Percentiles rank a stretch among this genome's conserved stretches.
Evolutionary conservation across 1,140 invertebrate genomes (phyloP).

Genomic region (Brachionus rotundiformis): DNA sequence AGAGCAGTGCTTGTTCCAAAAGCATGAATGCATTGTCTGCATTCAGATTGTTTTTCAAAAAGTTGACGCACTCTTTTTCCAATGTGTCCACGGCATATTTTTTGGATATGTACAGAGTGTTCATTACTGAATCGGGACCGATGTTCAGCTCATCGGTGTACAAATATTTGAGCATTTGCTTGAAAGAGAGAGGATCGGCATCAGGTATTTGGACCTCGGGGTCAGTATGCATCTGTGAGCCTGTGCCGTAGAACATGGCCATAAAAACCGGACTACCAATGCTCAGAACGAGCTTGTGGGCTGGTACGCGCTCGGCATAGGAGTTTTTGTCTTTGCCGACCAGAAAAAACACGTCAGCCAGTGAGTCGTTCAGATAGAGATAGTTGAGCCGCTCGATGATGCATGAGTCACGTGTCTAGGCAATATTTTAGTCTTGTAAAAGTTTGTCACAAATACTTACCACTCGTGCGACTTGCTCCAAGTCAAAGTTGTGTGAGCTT

Average conservation of each 20-base stretch:
- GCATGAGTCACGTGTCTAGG: neutral
- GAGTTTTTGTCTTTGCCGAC: constrained; percentile 70
- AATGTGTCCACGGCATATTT: constrained; percentile 81
- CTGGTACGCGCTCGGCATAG: constrained; percentile 74
- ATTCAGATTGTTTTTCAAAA: constrained; percentile 76
- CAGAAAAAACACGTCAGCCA: constrained; percentile 78
- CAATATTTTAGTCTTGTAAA: neutral
- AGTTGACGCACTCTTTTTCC: constrained; percentile 81
- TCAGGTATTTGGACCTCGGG: constrained; percentile 78
- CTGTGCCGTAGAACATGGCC: constrained; percentile 78
- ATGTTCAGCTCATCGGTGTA: constrained; percentile 83
- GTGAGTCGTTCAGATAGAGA: constrained; percentile 78
- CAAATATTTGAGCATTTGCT: constrained; percentile 69
- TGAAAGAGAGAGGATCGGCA: constrained; percentile 76
- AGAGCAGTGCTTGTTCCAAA: constrained; percentile 75
- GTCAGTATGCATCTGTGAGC: constrained; percentile 68
- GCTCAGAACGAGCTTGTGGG: constrained; percentile 80
- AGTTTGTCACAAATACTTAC: neutral
- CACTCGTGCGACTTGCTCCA: neutral
- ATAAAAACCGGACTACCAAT: constrained; percentile 82
- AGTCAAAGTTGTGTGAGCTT: neutral
- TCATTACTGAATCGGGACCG: constrained; percentile 82
- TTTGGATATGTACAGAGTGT: constrained; percentile 75
- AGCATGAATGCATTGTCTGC: constrained; percentile 83
- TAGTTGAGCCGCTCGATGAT: constrained; percentile 76